A percentile compares a stretch with the other conserved stretches of the same genome.
Evolutionary conservation across 1,140 invertebrate species (phyloP).

Genomic region (Sinonovacula constricta): DNA sequence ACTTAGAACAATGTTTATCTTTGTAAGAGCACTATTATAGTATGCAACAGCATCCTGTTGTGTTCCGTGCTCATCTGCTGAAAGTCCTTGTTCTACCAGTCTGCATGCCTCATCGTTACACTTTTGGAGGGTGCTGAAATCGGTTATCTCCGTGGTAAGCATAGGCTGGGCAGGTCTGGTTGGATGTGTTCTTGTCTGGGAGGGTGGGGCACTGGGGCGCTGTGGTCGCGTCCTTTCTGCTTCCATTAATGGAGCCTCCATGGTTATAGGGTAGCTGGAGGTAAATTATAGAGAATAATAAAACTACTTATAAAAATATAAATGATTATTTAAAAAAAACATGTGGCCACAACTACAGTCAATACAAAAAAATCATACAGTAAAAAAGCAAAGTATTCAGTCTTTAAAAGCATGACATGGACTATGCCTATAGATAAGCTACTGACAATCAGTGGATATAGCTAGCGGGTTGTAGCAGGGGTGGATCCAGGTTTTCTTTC

Average conservation of each 20-base stretch:
- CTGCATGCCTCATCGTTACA: conserved; percentile 81
- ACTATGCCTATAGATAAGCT: too few relatives aligned
- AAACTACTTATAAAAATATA: too few relatives aligned
- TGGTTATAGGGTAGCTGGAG: too few relatives aligned
- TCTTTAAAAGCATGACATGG: too few relatives aligned
- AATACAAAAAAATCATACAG: too few relatives aligned
- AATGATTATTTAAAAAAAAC: too few relatives aligned
- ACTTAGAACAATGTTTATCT: conserved; percentile 81
- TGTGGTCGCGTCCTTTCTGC: not conserved
- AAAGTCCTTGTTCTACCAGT: conserved; percentile 81
- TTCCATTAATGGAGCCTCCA: not conserved
- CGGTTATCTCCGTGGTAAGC: conserved; percentile 8
- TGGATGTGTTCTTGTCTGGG: conserved; percentile 48
- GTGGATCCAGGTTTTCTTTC: too few relatives aligned
- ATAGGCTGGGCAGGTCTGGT: conserved; percentile 51
- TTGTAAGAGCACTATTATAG: conserved; percentile 81
- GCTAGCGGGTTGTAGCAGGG: too few relatives aligned
- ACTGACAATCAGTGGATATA: too few relatives aligned
- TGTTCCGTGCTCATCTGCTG: conserved; percentile 81
- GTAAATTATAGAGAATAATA: too few relatives aligned
- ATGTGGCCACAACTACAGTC: too few relatives aligned
- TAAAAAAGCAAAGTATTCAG: too few relatives aligned
- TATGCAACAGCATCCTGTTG: conserved; percentile 77
- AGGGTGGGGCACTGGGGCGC: conserved; percentile 41
- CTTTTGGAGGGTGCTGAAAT: conserved; percentile 57